Percentiles rank a stretch among this genome's conserved stretches.
Conservation (phyloP, 2,797 vertebrate species). For the Falco cherrug region DNA sequence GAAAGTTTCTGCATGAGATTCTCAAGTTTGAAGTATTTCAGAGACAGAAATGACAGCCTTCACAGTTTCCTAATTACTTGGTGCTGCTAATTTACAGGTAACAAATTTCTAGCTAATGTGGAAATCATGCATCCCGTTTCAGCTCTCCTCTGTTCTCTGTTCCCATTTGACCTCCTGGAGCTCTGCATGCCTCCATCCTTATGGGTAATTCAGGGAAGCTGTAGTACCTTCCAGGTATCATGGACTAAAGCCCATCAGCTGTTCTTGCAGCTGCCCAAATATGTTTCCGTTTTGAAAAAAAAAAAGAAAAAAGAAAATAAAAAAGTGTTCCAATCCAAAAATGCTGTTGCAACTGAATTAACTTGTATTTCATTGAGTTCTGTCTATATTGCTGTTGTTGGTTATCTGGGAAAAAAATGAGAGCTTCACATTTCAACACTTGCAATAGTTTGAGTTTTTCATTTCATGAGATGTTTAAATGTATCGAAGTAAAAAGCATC, state of each 20-base stretch:
- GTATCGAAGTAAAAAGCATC: constrained; percentile 6
- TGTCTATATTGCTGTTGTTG: not conserved
- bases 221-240: not conserved
- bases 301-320: not conserved
- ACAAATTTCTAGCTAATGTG: not conserved
- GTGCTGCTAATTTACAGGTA: not conserved
- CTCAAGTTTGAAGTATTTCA: constrained; percentile 41
- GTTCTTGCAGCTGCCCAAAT: not conserved
- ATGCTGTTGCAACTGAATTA: not conserved
- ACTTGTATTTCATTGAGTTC: not conserved
- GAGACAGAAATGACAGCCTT: constrained; percentile 22
- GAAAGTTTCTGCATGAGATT: constrained; percentile 55
- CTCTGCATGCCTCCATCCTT: not conserved
- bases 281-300: not conserved
- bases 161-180: not conserved
- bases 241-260: not conserved
- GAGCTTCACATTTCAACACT: not conserved
- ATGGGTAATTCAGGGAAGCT: not conserved
- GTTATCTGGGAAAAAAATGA: not conserved
- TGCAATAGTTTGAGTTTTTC: not conserved
- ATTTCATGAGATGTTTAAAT: not conserved
- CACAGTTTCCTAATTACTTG: not conserved
- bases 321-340: fast-evolving
- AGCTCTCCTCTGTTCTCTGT: not conserved
- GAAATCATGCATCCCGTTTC: not conserved